phyloP scores from a whole-genome alignment of 2,888 invertebrate species.

The Strigamia crassipes region DNA sequence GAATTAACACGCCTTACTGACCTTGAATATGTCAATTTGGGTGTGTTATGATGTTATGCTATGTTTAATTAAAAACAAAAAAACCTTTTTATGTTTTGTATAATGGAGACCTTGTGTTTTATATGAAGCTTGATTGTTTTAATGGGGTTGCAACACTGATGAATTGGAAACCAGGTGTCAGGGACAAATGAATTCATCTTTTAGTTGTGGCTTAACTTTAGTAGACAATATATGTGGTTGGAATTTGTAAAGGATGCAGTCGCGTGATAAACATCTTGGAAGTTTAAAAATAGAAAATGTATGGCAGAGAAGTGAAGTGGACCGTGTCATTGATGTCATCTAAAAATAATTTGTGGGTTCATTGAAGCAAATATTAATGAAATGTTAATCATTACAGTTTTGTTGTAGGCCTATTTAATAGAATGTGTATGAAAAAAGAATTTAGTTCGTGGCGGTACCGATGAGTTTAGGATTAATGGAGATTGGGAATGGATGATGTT shows the following conservation, averaged over 20 bases:
- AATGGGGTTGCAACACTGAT: background rate
- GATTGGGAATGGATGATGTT: no score
- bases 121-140: constrained; percentile 12
- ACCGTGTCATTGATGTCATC: background rate
- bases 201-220: background rate
- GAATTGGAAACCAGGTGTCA: background rate
- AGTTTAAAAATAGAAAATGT: background rate
- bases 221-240: background rate
- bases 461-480: no score
- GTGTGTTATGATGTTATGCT: background rate
- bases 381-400: background rate
- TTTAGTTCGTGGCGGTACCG: no score
- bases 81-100: background rate
- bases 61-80: background rate
- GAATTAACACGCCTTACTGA: background rate
- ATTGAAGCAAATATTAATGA: background rate
- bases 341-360: background rate
- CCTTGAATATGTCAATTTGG: background rate
- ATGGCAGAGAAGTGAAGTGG: background rate
- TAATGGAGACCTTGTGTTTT: background rate
- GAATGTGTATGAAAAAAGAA: no score
- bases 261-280: background rate
- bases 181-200: constrained; percentile 2
- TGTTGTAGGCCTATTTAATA: background rate
- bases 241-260: background rate